Base-by-base conservation (phyloP, 2,888 invertebrate genomes). In the Baronia brevicornis region DNA sequence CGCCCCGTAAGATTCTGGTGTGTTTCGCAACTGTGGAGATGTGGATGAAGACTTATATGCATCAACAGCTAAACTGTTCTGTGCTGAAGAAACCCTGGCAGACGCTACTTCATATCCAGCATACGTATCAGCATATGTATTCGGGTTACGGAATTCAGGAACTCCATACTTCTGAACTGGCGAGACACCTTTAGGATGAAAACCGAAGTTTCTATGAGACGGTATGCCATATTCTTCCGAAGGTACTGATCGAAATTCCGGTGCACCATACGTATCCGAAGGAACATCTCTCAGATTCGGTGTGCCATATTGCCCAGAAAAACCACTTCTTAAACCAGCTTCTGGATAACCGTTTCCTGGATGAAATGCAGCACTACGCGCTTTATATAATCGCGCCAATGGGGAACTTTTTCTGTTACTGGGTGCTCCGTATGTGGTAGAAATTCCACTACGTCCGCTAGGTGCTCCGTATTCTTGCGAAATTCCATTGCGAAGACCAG, bases 171-270 rank as follows among this genome's bases (percentile, higher is more conserved):
- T 54, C 39, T 61, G 54, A 1, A 64, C 63, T 3, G 49, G 14
- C 3, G 56, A 31, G 28, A 39, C 44, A 5, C 44, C 38, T 26
- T 40, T 41, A 29, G 40, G 41, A 9, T 46, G 46, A 20, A 9
- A 9, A 18, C 9, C 10, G 24, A 9, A 17, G 28, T 22, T 14
- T 11, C 33, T 6, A 32, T 49, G 43, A 1, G 52, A 47, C 0
- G 65, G 63, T 6, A 43, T 45, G 4, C 61, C 59, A 18, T 65
- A 65, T 34, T 56, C 51, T 34, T 57, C 48, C 5, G 65, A 60
- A 6, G 57, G 58, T n/a, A n/a, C n/a, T n/a, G n/a, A n/a, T n/a
- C n/a, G n/a, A n/a, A n/a, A n/a, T n/a, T n/a, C n/a, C n/a, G 67
- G 63, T 3, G 46, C 39, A 6, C 60, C 61, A 2, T 25, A 25